A percentile compares a stretch with the other conserved stretches of the same genome.
Evolutionary conservation across 2,888 invertebrate genomes (phyloP).

Genomic region (Sminthurinus aureus): DNA sequence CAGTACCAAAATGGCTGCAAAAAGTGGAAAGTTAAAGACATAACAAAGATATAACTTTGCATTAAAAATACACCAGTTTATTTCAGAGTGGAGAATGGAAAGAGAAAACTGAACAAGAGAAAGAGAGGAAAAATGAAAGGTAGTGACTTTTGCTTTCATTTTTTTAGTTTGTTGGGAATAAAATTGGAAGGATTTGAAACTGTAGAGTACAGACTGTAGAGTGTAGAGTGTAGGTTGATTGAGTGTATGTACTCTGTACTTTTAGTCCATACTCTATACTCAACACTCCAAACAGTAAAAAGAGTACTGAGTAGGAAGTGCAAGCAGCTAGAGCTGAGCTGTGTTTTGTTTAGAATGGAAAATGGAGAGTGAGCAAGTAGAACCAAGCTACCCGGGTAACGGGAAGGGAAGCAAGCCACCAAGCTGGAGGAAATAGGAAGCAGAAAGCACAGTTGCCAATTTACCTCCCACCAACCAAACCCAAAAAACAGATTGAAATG

Average conservation of each 20-base stretch:
- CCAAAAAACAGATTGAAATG: slow-evolving; percentile 24
- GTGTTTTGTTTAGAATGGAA: not conserved
- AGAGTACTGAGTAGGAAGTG: not conserved
- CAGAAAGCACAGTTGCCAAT: slow-evolving; percentile 28
- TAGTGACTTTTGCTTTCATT: not conserved
- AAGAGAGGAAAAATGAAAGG: too few species aligned
- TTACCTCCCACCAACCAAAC: slow-evolving; percentile 13
- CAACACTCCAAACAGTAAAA: not conserved
- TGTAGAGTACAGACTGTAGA: too few species aligned
- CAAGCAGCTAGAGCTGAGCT: not conserved
- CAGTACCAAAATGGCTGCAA: too few species aligned
- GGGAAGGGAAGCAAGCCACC: not conserved
- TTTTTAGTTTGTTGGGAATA: not conserved
- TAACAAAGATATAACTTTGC: not conserved
- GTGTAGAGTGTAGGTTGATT: too few species aligned
- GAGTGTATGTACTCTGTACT: too few species aligned
- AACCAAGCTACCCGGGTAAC: not conserved
- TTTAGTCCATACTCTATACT: too few species aligned
- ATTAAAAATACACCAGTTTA: not conserved
- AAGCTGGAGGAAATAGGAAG: not conserved
- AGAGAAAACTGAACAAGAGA: too few species aligned
- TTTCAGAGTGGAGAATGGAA: not conserved
- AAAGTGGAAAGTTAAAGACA: not conserved
- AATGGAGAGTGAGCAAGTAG: not conserved
- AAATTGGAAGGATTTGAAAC: not conserved